Base-by-base conservation (phyloP, 1,140 invertebrate species). In the Melanaphis sacchari region DNA sequence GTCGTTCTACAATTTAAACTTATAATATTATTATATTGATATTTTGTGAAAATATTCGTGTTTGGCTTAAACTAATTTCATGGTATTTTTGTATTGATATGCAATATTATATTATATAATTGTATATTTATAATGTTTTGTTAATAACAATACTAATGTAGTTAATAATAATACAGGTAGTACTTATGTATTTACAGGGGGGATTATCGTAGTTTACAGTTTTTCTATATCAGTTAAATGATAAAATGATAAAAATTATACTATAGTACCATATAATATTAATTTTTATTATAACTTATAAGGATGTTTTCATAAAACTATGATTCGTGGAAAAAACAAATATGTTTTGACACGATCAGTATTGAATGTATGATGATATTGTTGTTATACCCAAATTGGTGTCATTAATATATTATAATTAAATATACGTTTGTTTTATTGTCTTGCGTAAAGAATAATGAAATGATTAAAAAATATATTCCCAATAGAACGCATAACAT, bases 361-460 rank as follows among this genome's bases (percentile, higher is more conserved):
- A n/a, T 76, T 76, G 11, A 31, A 66, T 9, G 31, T 66, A 76
- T 2, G 0, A 76, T 18, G 31, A 76, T n/a, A 66, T n/a, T 66
- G 31, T 15, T 66, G 6, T 76, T 76, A 76, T n/a, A 18, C 1
- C n/a, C n/a, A n/a, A 76, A 15, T 11, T 5, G 11, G 31, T 21
- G 59, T 85, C 82, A 9, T 43, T 41, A 18, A 43, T 43, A 26
- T 31, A 85, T 18, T 41, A 85, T 43, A 43, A 43, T 85, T 85
- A 26, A 46, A 31, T 18, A 41, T 85, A 85, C 41, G 40, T 89
- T 49, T 89, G 15, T 41, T 89, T 52, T 36, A 88, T 49, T 88
- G 87, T 88, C 7, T 52, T 36, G 87, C 46, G 87, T 24, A 24
- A 89, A 89, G 40, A 49, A 89, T 52, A 89, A 38, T 52, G 87